phyloP scores from a whole-genome alignment of 37 sponge, comb jelly and placozoan genomes.

The Halisarca cf. caerulea region DNA sequence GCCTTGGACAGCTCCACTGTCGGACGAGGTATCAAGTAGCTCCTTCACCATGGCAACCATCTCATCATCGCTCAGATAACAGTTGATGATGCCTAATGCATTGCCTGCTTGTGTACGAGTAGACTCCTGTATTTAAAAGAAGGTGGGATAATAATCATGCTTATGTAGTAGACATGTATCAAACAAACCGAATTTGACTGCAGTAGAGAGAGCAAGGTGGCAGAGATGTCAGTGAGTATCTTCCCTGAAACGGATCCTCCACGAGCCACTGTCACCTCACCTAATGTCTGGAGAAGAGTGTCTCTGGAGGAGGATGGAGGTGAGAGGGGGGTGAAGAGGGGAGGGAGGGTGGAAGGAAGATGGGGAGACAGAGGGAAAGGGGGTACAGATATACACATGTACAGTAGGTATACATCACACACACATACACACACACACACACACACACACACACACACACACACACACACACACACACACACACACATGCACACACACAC shows the following conservation, averaged over 20 bases:
- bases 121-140: neutral
- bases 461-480: neutral
- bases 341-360: no score
- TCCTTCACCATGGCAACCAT: neutral
- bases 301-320: neutral
- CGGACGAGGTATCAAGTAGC: neutral
- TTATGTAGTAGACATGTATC: no score
- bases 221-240: slow-evolving; percentile 34
- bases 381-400: no score
- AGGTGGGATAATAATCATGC: slow-evolving; percentile 57
- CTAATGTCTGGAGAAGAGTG: slow-evolving; percentile 54
- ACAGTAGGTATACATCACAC: neutral
- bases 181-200: slow-evolving; percentile 5
- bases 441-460: neutral
- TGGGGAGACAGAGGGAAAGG: no score
- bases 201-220: slow-evolving; percentile 47
- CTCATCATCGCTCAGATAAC: neutral
- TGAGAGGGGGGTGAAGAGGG: slow-evolving; percentile 17
- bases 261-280: slow-evolving; percentile 30
- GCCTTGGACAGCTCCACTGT: slow-evolving; percentile 47
- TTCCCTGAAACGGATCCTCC: slow-evolving; percentile 53
- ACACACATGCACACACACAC: slow-evolving; percentile 21
- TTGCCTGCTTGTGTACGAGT: neutral
- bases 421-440: neutral
- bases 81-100: neutral